A percentile compares a stretch with the other conserved stretches of the same genome.
phyloP scores from a whole-genome alignment of 2,888 invertebrate genomes.

The Meiosimyza decipiens region DNA sequence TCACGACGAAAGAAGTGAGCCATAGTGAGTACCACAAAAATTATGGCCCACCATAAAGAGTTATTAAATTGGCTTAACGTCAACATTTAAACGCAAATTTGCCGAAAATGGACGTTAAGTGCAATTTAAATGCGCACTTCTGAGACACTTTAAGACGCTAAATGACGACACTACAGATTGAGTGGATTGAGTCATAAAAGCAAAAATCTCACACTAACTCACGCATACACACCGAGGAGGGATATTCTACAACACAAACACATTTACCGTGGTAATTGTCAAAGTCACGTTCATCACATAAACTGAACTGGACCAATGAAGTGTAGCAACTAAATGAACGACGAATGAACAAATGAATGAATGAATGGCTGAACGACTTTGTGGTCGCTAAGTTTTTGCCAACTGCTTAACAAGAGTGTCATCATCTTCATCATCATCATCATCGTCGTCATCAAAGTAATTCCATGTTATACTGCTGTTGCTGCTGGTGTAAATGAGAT shows the following conservation, averaged over 20 bases:
- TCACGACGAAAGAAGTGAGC: no score
- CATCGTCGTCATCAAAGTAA: slow-evolving; percentile 22
- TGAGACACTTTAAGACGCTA: slow-evolving; percentile 60
- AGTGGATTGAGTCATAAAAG: slow-evolving; percentile 56
- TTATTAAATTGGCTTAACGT: slow-evolving; percentile 12
- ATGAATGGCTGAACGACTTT: not conserved
- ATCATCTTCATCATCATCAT: no score
- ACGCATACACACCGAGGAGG: not conserved
- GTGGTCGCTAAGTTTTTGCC: not conserved
- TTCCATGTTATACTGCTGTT: slow-evolving; percentile 17
- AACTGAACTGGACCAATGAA: slow-evolving; percentile 46
- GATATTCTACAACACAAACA: not conserved
- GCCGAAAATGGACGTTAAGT: slow-evolving; percentile 61
- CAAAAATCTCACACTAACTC: slow-evolving; percentile 27
- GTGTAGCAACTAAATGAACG: slow-evolving; percentile 7
- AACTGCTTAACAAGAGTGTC: slow-evolving; percentile 24
- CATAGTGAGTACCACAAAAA: not conserved
- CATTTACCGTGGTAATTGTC: slow-evolving; percentile 32
- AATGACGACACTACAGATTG: slow-evolving; percentile 54
- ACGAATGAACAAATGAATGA: not conserved
- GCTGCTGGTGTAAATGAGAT: no score
- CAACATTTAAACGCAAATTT: slow-evolving; percentile 56
- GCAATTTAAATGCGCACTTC: slow-evolving; percentile 63
- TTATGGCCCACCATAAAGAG: slow-evolving; percentile 20
- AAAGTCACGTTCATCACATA: slow-evolving; percentile 61